These are phyloP conservation scores for Malacosoma neustria DNA, from an alignment of 2,888 invertebrate species.

Conservation along the genomic window DNA sequence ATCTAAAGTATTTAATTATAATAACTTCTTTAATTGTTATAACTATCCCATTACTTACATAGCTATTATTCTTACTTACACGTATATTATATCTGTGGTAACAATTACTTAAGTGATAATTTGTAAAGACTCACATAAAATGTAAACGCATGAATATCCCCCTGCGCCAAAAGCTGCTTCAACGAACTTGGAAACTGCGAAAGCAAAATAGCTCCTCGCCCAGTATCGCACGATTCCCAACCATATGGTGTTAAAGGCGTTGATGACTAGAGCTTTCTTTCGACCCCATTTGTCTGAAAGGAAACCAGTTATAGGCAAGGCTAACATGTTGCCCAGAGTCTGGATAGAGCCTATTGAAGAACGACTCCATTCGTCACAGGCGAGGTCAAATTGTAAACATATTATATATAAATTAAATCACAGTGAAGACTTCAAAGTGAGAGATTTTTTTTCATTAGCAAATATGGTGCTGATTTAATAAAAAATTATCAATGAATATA, in stretches of 20 bases:
- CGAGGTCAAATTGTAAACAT: constrained; percentile 72
- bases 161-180: constrained; percentile 80
- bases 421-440: no score
- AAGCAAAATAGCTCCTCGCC: constrained; percentile 78
- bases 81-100: no score
- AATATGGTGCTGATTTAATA: no score
- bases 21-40: no score
- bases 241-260: constrained; percentile 76
- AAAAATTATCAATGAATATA: no score
- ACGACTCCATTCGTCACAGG: constrained; percentile 81
- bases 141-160: constrained; percentile 80
- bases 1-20: no score
- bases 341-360: constrained; percentile 83
- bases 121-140: constrained; percentile 77
- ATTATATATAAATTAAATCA: no score
- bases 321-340: constrained; percentile 79
- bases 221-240: constrained; percentile 76
- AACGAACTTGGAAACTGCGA: constrained; percentile 78
- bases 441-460: no score
- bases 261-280: constrained; percentile 70
- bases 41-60: no score
- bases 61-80: no score
- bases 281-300: constrained; percentile 84
- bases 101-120: no score
- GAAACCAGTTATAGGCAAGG: constrained; percentile 79